Conservation (phyloP, 2,113 vertebrate species). For the Perca schrenkii region DNA sequence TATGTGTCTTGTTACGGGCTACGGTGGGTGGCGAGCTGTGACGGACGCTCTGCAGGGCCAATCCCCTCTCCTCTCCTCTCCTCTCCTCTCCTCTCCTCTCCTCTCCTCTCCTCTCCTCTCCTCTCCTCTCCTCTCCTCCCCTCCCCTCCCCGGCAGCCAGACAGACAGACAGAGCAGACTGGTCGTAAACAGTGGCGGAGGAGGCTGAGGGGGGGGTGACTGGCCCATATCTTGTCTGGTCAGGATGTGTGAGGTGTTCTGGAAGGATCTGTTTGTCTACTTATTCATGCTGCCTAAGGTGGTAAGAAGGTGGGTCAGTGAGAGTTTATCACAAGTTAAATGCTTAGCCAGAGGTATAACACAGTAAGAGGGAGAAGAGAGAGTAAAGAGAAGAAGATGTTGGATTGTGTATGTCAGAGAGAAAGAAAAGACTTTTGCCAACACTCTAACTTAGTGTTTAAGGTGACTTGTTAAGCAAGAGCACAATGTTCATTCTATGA, state of each 20-base stretch:
- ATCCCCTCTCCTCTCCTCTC: conserved; percentile 2
- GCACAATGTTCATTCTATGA: neutral
- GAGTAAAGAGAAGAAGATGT: neutral
- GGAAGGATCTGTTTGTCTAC: conserved; percentile 13
- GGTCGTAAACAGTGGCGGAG: conserved; percentile 26
- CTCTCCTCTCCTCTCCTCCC: neutral
- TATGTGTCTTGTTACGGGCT: conserved; percentile 55
- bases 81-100: no score
- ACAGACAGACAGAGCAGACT: conserved; percentile 41
- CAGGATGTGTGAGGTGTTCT: conserved; percentile 12
- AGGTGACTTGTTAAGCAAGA: neutral
- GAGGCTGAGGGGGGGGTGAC: conserved; percentile 4
- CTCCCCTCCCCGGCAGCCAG: neutral
- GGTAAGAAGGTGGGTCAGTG: neutral
- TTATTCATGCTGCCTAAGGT: neutral
- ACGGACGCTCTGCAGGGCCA: conserved; percentile 43
- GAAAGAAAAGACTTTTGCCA: neutral
- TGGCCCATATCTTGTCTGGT: conserved; percentile 18
- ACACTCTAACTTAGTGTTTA: neutral
- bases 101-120: neutral
- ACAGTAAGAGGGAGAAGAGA: neutral
- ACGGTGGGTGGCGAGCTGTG: conserved; percentile 48
- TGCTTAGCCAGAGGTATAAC: neutral
- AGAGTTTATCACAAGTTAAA: conserved; percentile 16
- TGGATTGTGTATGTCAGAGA: neutral